Evolutionary conservation across 1,140 invertebrate genomes (phyloP), one percentile per base, ranked within the genome.

Genomic region (Drosophila punjabiensis): DNA sequence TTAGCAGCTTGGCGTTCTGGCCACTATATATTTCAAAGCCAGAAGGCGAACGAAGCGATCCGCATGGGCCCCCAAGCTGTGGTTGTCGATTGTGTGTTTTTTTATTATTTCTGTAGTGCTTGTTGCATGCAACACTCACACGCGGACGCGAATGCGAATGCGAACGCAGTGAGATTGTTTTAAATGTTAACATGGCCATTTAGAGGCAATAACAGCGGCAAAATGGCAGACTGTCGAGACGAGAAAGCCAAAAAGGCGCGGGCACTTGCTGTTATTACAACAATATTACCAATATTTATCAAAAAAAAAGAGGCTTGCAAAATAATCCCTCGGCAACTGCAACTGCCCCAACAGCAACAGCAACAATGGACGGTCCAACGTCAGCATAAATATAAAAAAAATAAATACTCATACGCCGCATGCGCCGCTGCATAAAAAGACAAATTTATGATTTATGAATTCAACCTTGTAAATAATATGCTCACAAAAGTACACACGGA

Each of bases 391-490:
- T 84, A 83, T 52, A 18, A 7, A 30, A 48, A 77, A 76, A 79
- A 43, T 65, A n/a, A 87, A 61, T 71, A 67, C 68, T 71, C 67
- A 89, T 85, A 82, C 80, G 89, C 89, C 81, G 89, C 88, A 67
- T 82, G 70, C 73, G 70, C 77, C 80, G 81, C 88, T 76, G 88
- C 74, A 88, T 85, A 91, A 86, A 91, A 88, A 91, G 87, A 91
- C 87, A 91, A 91, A 91, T 91, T 91, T 91, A 91, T 91, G 87
- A 91, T 91, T 91, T 91, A 91, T 91, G 87, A 91, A 91, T 91
- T 90, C 86, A 90, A 90, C 86, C 86, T 90, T 90, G 86, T 91
- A 90, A 90, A 90, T 90, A 90, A 90, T 90, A 90, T 90, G 86
- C 86, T 89, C 86, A 82, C 69, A 86, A 82, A 89, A 80, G 75